phyloP scores from a whole-genome alignment of 1,140 invertebrate species.

The Drosophila leontia region DNA sequence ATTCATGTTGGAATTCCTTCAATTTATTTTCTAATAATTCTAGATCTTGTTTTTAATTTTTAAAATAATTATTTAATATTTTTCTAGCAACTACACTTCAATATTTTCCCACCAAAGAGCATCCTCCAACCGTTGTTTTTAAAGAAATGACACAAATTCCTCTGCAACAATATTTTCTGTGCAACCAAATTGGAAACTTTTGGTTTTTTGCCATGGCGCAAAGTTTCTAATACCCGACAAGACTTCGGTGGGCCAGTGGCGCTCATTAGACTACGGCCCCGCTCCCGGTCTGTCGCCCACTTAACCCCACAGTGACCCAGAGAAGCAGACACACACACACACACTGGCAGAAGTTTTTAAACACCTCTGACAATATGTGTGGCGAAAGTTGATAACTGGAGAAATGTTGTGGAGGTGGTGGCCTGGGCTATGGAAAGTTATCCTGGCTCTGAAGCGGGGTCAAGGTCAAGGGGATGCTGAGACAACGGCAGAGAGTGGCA shows the following conservation, averaged over 20 bases:
- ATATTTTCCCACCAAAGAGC: not conserved
- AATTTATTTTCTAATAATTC: too few relatives aligned
- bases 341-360: slow-evolving; percentile 9
- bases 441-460: not conserved
- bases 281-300: slow-evolving; percentile 15
- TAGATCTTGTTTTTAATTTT: not conserved
- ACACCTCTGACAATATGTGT: slow-evolving; percentile 50
- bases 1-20: not conserved
- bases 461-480: slow-evolving; percentile 56
- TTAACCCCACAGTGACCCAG: slow-evolving; percentile 24
- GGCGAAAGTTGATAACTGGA: slow-evolving; percentile 50
- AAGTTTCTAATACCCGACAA: slow-evolving; percentile 57
- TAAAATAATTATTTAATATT: not conserved
- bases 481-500: slow-evolving; percentile 6
- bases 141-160: not conserved
- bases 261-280: slow-evolving; percentile 50
- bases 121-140: not conserved
- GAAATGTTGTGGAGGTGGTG: slow-evolving; percentile 25
- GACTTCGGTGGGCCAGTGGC: slow-evolving; percentile 37
- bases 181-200: slow-evolving; percentile 54
- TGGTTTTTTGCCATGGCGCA: slow-evolving; percentile 38
- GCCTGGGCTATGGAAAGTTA: slow-evolving; percentile 24
- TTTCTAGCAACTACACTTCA: too few relatives aligned
- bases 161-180: slow-evolving; percentile 44
- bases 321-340: slow-evolving; percentile 7